These are phyloP conservation scores for Chromobotia macracanthus DNA, from an alignment of 2,797 vertebrate species.

Conservation along the genomic window DNA sequence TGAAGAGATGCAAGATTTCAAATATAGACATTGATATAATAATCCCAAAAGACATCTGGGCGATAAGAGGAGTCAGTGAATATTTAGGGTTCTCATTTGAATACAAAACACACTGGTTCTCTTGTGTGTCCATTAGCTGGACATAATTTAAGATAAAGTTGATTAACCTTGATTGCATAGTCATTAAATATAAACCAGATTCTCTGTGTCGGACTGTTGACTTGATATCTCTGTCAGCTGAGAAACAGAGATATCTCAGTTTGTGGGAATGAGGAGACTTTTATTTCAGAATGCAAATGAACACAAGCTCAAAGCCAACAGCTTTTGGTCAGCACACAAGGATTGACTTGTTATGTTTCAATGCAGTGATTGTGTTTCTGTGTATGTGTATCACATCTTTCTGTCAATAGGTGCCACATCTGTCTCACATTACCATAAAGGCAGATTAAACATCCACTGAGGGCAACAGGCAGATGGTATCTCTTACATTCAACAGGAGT, in stretches of 20 bases:
- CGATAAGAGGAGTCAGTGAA: conserved; percentile 26
- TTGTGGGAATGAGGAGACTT: conserved; percentile 35
- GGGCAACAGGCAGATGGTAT: conserved; percentile 36
- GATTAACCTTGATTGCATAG: conserved; percentile 28
- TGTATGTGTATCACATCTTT: conserved; percentile 43
- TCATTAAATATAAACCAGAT: not conserved
- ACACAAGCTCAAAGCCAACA: conserved; percentile 10
- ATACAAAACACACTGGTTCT: not conserved
- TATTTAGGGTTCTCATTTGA: conserved; percentile 34
- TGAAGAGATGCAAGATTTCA: conserved; percentile 44
- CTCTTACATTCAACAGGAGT: conserved; percentile 33
- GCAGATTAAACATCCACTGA: conserved; percentile 39
- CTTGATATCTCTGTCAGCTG: not conserved
- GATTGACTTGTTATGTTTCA: not conserved
- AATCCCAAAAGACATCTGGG: conserved; percentile 31
- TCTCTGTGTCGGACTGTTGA: conserved; percentile 1
- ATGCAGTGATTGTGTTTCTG: conserved; percentile 11
- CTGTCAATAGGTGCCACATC: conserved; percentile 49
- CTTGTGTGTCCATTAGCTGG: conserved; percentile 33
- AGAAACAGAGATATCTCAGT: no score
- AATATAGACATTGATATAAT: conserved; percentile 55
- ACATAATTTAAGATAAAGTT: conserved; percentile 25
- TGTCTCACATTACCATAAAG: conserved; percentile 51
- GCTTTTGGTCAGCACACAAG: conserved; percentile 24
- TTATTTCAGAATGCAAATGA: conserved; percentile 41